phyloP scores from a whole-genome alignment of 2,797 vertebrate species.

The Limnodromus scolopaceus region DNA sequence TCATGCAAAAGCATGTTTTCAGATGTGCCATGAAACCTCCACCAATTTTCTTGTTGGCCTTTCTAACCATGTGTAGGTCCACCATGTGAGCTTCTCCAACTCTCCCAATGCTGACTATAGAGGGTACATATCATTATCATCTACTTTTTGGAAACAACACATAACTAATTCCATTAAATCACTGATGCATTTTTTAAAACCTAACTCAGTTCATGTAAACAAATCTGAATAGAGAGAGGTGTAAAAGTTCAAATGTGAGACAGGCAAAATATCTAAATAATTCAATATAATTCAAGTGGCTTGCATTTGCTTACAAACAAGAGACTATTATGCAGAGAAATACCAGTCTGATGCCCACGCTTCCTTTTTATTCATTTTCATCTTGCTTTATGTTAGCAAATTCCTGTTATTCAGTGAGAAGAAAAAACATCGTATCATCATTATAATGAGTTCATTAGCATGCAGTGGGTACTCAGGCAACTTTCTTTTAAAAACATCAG shows the following conservation, averaged over 20 bases:
- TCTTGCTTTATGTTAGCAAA: not conserved
- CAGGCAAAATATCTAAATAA: not conserved
- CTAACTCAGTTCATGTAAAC: not conserved
- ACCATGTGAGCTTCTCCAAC: not conserved
- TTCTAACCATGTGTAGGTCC: not conserved
- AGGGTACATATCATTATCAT: not conserved
- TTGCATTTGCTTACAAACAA: not conserved
- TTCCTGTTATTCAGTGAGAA: not conserved
- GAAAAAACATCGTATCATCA: not conserved
- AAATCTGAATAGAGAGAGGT: not conserved
- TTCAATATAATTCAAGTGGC: not conserved
- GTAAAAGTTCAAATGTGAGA: not conserved
- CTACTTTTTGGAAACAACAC: not conserved
- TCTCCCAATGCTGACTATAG: fast-evolving
- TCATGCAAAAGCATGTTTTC: not conserved
- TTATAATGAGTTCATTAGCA: not conserved
- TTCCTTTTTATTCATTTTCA: not conserved
- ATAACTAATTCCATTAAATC: not conserved
- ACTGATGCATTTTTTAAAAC: not conserved
- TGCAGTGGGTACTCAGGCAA: not conserved
- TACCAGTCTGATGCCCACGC: fast-evolving
- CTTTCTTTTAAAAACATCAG: not conserved
- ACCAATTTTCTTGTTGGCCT: not conserved
- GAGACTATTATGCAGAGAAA: not conserved
- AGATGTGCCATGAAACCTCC: not conserved